A percentile compares a stretch with the other conserved stretches of the same genome.
phyloP scores from a whole-genome alignment of 1,140 invertebrate species.

The Meteorus sp. region DNA sequence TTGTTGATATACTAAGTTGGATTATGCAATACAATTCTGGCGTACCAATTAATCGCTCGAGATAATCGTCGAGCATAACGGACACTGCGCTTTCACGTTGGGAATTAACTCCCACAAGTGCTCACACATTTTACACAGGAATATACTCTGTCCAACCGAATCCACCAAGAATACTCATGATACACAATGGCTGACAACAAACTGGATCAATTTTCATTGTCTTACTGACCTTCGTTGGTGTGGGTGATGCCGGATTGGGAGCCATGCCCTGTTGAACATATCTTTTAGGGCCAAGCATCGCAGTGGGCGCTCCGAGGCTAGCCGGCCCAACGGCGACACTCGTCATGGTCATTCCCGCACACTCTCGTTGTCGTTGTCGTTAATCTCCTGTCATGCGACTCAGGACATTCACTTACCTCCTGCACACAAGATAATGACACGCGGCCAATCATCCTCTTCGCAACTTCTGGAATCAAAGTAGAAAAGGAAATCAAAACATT shows the following conservation, averaged over 20 bases:
- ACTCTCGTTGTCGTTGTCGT: constrained; percentile 29
- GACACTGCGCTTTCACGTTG: constrained; percentile 23
- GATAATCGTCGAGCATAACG: constrained; percentile 24
- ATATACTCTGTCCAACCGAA: too few relatives aligned
- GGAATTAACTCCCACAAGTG: constrained; percentile 3
- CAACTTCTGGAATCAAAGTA: constrained; percentile 27
- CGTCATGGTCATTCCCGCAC: constrained; percentile 50
- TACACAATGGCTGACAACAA: too few relatives aligned
- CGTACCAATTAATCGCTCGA: constrained; percentile 26
- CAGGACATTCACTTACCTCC: not conserved
- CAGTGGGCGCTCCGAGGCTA: constrained; percentile 43
- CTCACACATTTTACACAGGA: too few relatives aligned
- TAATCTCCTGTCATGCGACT: constrained; percentile 2
- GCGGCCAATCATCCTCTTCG: constrained; percentile 44
- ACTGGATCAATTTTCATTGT: not conserved
- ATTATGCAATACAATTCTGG: constrained; percentile 4
- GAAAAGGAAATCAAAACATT: too few relatives aligned
- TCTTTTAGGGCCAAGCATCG: constrained; percentile 42
- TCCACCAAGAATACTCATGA: too few relatives aligned
- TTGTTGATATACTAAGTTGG: not conserved
- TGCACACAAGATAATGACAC: constrained; percentile 15
- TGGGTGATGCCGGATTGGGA: constrained; percentile 35
- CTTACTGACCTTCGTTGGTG: constrained; percentile 40
- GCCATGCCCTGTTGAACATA: constrained; percentile 43
- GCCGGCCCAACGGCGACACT: constrained; percentile 48